Percentiles rank a stretch among this genome's conserved stretches.
phyloP scores from a whole-genome alignment of 2,888 invertebrate genomes.

The Serripes groenlandicus region DNA sequence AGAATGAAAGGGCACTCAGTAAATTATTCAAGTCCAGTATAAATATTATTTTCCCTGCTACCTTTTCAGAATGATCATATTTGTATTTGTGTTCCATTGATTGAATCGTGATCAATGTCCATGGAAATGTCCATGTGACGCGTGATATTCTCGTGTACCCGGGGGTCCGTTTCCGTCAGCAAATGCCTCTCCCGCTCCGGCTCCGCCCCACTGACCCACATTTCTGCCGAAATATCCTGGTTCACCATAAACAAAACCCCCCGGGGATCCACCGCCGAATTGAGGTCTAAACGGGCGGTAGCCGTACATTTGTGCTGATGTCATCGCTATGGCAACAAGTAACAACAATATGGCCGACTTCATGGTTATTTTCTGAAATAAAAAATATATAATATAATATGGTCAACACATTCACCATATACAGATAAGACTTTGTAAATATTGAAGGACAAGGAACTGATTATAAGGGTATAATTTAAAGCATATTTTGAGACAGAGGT shows the following conservation, averaged over 20 bases:
- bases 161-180: conserved; percentile 47
- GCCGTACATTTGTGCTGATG: not conserved
- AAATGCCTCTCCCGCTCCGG: conserved; percentile 34
- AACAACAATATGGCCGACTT: not conserved
- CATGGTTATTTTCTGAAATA: too few species aligned
- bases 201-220: conserved; percentile 38
- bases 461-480: too few species aligned
- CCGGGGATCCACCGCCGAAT: not conserved
- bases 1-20: too few species aligned
- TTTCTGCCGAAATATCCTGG: conserved; percentile 47
- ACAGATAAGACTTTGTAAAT: too few species aligned
- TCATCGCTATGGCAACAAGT: not conserved
- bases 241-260: conserved; percentile 28
- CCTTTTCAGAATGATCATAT: not conserved
- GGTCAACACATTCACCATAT: too few species aligned
- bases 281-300: not conserved
- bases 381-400: too few species aligned
- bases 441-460: too few species aligned
- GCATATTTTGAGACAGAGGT: too few species aligned
- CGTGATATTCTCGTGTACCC: conserved; percentile 48
- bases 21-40: too few species aligned
- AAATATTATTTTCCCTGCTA: too few species aligned
- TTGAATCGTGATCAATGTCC: conserved; percentile 17
- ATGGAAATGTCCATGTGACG: conserved; percentile 52
- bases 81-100: too few species aligned